phyloP scores from a whole-genome alignment of 2,113 vertebrate species.

The Rhea pennata region DNA sequence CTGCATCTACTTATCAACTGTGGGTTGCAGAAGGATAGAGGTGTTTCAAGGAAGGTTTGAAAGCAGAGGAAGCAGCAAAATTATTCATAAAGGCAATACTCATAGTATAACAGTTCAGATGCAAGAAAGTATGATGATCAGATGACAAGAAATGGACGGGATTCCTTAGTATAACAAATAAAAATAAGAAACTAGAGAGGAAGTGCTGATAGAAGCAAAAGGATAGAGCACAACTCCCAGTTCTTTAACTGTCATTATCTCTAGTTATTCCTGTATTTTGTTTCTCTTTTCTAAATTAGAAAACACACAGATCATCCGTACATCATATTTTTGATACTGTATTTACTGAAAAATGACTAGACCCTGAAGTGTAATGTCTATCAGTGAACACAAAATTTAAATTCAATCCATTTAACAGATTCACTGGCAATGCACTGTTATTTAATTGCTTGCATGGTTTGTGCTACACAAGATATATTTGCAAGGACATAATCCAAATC shows the following conservation, averaged over 20 bases:
- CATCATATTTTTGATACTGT: not conserved
- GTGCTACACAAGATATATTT: not conserved
- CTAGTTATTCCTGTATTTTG: not conserved
- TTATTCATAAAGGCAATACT: not conserved
- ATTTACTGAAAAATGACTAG: not conserved
- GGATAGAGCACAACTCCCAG: not conserved
- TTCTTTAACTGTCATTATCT: not conserved
- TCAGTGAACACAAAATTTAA: not conserved
- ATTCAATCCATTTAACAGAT: not conserved
- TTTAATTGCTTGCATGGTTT: not conserved
- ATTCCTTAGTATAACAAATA: not conserved
- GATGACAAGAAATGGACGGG: not conserved
- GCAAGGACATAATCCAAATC: not conserved
- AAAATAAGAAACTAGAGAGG: not conserved
- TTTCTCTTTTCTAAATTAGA: not conserved
- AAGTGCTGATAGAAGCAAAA: not conserved
- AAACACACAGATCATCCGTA: not conserved
- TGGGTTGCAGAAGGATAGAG: not conserved
- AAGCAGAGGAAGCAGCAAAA: not conserved
- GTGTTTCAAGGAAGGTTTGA: not conserved
- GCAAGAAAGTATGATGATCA: not conserved
- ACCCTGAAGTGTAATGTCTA: not conserved
- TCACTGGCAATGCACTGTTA: not conserved
- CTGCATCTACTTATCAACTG: not conserved
- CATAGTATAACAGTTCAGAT: not conserved